These are phyloP conservation scores for Acanthosepion esculentum DNA, from an alignment of 2,888 invertebrate genomes.

Conservation along the genomic window DNA sequence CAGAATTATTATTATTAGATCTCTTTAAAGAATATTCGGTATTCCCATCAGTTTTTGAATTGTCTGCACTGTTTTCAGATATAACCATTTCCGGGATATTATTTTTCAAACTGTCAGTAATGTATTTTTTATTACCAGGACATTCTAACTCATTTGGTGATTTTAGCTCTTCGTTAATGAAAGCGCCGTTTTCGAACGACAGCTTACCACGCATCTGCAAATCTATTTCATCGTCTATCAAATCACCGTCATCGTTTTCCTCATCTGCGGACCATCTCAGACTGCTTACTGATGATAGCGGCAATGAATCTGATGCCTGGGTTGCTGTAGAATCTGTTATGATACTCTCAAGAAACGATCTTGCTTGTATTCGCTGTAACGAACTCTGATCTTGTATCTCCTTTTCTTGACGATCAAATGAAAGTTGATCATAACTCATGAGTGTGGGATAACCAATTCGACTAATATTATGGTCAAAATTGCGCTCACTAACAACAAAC, in stretches of 20 bases:
- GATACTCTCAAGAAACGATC: background rate
- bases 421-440: background rate
- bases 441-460: constrained; percentile 38
- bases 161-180: background rate
- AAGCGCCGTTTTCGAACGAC: background rate
- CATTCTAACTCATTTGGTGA: background rate
- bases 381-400: background rate
- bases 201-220: background rate
- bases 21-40: background rate
- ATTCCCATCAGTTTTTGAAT: background rate
- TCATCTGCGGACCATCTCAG: background rate
- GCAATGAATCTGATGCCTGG: background rate
- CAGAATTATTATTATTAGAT: background rate
- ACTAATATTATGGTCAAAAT: background rate
- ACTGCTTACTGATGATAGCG: background rate
- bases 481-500: background rate
- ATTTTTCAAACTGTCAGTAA: background rate
- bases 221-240: background rate
- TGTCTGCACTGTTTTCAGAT: background rate
- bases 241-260: background rate
- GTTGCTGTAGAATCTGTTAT: background rate
- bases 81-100: background rate
- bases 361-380: background rate
- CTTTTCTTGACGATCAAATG: background rate
- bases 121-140: too few relatives aligned